Evolutionary conservation across 2,888 invertebrate species (phyloP).

Genomic region (Julus scanicus): DNA sequence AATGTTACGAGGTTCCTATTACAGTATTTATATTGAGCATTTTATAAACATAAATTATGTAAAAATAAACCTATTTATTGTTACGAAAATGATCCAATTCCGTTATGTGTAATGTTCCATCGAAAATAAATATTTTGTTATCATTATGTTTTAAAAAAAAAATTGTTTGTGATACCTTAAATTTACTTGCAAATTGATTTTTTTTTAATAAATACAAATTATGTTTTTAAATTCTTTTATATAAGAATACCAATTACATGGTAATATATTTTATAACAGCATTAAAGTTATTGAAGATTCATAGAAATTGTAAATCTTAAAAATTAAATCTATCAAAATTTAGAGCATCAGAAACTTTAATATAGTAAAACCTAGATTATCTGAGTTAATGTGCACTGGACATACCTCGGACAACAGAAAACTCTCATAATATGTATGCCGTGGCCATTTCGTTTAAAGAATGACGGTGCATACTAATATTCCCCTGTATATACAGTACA

Average conservation of each 20-base stretch:
- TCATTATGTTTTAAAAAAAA: conserved; percentile 36
- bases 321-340: background rate
- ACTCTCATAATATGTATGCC: too few relatives aligned
- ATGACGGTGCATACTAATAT: too few relatives aligned
- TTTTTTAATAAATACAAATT: background rate
- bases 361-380: too few relatives aligned
- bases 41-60: background rate
- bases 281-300: background rate
- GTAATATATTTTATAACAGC: too few relatives aligned
- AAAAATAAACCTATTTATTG: background rate
- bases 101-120: background rate
- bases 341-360: background rate
- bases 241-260: background rate
- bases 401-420: too few relatives aligned
- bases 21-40: background rate
- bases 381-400: too few relatives aligned
- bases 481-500: too few relatives aligned
- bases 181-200: background rate
- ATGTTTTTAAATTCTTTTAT: background rate
- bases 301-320: background rate
- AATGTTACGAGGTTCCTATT: conserved; percentile 4
- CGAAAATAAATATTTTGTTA: conserved; percentile 2
- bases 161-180: background rate
- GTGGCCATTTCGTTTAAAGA: too few relatives aligned
- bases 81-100: background rate